Percentiles rank a stretch among this genome's conserved stretches.
Evolutionary conservation across 1,140 invertebrate species (phyloP).

Genomic region (Lordiphosa collinella): DNA sequence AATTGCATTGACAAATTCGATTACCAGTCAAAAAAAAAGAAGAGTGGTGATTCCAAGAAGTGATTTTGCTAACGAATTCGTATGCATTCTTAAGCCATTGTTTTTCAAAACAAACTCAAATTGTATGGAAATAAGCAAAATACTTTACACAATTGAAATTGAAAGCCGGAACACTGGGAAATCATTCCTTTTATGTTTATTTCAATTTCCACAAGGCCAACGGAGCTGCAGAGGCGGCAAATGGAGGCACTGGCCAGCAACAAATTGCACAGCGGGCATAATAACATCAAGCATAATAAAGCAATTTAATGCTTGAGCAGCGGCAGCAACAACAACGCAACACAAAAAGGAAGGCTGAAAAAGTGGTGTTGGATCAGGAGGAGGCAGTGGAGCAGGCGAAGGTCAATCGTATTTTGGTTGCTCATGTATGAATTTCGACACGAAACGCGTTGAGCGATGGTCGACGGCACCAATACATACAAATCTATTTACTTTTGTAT

Average conservation of each 20-base stretch:
- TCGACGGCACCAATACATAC: no score
- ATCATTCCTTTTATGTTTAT: conserved; percentile 30
- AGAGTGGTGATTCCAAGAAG: no score
- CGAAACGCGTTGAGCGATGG: conserved; percentile 24
- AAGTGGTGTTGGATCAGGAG: not conserved
- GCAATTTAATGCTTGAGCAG: conserved; percentile 66
- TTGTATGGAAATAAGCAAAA: no score
- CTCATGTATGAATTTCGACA: conserved; percentile 58
- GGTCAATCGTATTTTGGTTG: conserved; percentile 42
- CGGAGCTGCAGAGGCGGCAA: not conserved
- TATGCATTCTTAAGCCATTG: no score
- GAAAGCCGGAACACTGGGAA: conserved; percentile 27
- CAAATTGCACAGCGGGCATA: conserved; percentile 61
- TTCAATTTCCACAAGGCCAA: conserved; percentile 33
- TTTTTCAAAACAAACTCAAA: no score
- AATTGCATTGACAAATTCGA: conserved; percentile 1
- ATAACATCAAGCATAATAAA: conserved; percentile 69
- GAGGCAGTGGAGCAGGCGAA: not conserved
- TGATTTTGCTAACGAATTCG: no score
- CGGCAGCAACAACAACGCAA: conserved; percentile 28
- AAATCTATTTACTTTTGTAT: no score
- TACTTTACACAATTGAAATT: conserved; percentile 20
- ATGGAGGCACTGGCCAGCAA: conserved; percentile 26
- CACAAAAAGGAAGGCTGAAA: conserved; percentile 2
- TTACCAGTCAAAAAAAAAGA: not conserved